Conservation (phyloP, 2,113 vertebrate species). For the Orycteropus afer region DNA sequence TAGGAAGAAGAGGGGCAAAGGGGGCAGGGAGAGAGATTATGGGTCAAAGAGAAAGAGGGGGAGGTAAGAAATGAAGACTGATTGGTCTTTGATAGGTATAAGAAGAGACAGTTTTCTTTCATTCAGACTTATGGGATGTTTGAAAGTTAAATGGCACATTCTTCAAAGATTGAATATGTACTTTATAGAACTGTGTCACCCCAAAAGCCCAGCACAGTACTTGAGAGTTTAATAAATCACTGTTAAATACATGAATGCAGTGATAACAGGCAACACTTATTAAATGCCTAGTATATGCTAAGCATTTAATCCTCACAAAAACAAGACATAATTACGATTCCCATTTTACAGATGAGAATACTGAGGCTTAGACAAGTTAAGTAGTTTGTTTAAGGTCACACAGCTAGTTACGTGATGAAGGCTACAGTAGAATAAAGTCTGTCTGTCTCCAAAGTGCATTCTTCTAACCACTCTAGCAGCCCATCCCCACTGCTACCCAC, state of each 20-base stretch:
- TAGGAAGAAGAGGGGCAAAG: background rate
- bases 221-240: constrained; percentile 18
- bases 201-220: background rate
- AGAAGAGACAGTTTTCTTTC: constrained; percentile 5
- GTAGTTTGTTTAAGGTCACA: too few relatives aligned
- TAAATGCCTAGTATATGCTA: background rate
- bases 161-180: background rate
- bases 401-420: background rate
- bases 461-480: background rate
- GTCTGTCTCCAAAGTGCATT: background rate
- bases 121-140: background rate
- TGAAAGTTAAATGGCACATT: constrained; percentile 36
- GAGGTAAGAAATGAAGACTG: background rate
- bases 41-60: background rate
- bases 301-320: constrained; percentile 44
- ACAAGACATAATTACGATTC: background rate
- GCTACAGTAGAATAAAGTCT: background rate
- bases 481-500: background rate
- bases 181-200: background rate
- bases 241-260: background rate
- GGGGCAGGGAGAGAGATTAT: background rate
- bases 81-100: background rate
- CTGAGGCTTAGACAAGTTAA: too few relatives aligned
- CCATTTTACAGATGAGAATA: constrained; percentile 42
- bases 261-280: background rate